These are phyloP conservation scores for Strigamia crassipes DNA, from an alignment of 2,888 invertebrate species.

Conservation along the genomic window DNA sequence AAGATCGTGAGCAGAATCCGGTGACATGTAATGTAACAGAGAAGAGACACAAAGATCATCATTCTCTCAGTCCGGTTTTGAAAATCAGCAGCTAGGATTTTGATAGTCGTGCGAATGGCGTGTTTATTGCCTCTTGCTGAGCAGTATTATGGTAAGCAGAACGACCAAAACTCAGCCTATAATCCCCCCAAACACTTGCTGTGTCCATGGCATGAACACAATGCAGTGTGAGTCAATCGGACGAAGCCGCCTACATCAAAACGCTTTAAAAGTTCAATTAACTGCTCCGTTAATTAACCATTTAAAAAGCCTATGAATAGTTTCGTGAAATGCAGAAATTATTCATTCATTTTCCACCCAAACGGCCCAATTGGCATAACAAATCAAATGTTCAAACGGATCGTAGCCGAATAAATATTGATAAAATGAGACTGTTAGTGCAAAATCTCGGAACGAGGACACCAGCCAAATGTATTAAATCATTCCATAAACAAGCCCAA, in stretches of 20 bases:
- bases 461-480: conserved; percentile 20
- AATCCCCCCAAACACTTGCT: not conserved
- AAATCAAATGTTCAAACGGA: not conserved
- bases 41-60: not conserved
- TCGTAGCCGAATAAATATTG: not conserved
- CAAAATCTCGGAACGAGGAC: conserved; percentile 16
- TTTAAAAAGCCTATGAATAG: not conserved
- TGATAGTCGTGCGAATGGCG: conserved; percentile 8
- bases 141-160: conserved; percentile 14
- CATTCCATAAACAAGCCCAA: conserved; percentile 13
- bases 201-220: not conserved
- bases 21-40: not conserved
- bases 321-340: not conserved
- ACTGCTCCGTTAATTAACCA: not conserved
- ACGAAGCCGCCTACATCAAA: not conserved
- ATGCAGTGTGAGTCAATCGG: not conserved
- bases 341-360: not conserved
- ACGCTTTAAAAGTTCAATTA: not conserved
- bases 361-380: not conserved
- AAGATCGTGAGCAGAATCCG: not conserved
- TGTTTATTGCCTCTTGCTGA: conserved; percentile 20
- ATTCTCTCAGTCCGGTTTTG: not conserved
- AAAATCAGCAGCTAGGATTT: not conserved
- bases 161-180: conserved; percentile 13
- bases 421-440: conserved; percentile 4